These are phyloP conservation scores for Anoura caudifer DNA, from an alignment of 2,113 vertebrate species.

Conservation along the genomic window DNA sequence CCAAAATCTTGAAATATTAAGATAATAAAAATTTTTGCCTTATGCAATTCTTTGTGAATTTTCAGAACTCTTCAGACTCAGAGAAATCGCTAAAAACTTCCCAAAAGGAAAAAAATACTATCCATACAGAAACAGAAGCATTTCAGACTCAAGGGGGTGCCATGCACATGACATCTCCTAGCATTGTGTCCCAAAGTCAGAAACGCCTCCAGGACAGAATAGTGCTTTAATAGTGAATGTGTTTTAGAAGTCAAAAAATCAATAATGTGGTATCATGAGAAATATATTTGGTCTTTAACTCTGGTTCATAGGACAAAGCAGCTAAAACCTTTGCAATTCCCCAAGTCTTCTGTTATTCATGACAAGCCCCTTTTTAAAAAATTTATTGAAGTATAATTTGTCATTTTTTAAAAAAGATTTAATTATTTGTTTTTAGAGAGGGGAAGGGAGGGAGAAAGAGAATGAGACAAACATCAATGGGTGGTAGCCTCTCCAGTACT, in stretches of 20 bases:
- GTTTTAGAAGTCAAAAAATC: not conserved
- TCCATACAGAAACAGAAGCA: not conserved
- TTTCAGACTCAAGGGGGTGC: not conserved
- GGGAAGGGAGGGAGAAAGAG: too few relatives aligned
- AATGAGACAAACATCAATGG: too few relatives aligned
- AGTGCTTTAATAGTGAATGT: not conserved
- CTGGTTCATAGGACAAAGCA: not conserved
- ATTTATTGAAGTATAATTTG: too few relatives aligned
- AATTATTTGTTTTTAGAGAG: too few relatives aligned
- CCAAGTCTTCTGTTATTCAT: not conserved
- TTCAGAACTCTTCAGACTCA: not conserved
- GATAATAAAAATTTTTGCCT: not conserved
- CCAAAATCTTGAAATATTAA: not conserved
- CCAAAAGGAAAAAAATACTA: not conserved
- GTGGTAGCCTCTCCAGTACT: too few relatives aligned
- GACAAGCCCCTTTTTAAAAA: not conserved
- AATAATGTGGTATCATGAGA: not conserved
- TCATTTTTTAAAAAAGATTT: too few relatives aligned
- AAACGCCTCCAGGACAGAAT: not conserved
- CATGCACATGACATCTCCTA: not conserved
- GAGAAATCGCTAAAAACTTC: not conserved
- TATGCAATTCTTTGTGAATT: not conserved
- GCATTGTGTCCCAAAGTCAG: not conserved
- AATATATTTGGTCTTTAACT: not conserved
- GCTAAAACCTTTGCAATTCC: not conserved